A percentile compares a stretch with the other conserved stretches of the same genome.
Conservation (phyloP, 2,888 invertebrate species). For the Chromoteleia sp. region DNA sequence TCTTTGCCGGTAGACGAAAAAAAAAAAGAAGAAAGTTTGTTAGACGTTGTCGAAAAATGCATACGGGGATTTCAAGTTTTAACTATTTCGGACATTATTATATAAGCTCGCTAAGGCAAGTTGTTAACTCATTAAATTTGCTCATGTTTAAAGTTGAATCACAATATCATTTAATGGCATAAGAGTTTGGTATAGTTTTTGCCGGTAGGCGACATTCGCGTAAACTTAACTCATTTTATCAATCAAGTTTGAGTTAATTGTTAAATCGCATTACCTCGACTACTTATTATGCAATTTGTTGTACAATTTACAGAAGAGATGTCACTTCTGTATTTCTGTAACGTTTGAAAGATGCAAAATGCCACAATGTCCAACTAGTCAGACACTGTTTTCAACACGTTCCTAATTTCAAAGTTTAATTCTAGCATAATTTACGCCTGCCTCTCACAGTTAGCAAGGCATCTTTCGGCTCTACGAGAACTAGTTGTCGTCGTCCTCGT, state of each 20-base stretch:
- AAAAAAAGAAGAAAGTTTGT: slow-evolving; percentile 18
- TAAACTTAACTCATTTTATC: slow-evolving; percentile 40
- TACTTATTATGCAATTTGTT: slow-evolving; percentile 60
- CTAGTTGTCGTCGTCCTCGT: slow-evolving; percentile 59
- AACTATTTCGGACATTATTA: slow-evolving; percentile 29
- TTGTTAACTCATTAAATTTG: slow-evolving; percentile 59
- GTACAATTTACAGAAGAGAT: slow-evolving; percentile 53
- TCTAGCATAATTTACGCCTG: slow-evolving; percentile 71
- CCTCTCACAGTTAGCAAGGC: slow-evolving; percentile 68
- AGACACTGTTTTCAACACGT: slow-evolving; percentile 71
- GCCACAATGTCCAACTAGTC: slow-evolving; percentile 71
- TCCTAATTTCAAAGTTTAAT: slow-evolving; percentile 71
- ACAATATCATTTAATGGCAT: slow-evolving; percentile 46
- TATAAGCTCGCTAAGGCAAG: slow-evolving; percentile 27
- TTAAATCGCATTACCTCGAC: slow-evolving; percentile 45
- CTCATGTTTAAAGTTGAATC: slow-evolving; percentile 59
- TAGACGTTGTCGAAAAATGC: slow-evolving; percentile 40
- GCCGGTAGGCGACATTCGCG: slow-evolving; percentile 34
- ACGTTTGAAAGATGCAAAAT: slow-evolving; percentile 68
- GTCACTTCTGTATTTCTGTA: slow-evolving; percentile 57
- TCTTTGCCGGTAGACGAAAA: neutral
- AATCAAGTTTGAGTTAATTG: slow-evolving; percentile 49
- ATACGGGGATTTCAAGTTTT: slow-evolving; percentile 44
- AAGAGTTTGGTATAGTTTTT: slow-evolving; percentile 40
- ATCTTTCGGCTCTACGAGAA: slow-evolving; percentile 65